These are phyloP conservation scores for Hipposideros larvatus DNA, from an alignment of 2,797 vertebrate genomes.

Conservation along the genomic window DNA sequence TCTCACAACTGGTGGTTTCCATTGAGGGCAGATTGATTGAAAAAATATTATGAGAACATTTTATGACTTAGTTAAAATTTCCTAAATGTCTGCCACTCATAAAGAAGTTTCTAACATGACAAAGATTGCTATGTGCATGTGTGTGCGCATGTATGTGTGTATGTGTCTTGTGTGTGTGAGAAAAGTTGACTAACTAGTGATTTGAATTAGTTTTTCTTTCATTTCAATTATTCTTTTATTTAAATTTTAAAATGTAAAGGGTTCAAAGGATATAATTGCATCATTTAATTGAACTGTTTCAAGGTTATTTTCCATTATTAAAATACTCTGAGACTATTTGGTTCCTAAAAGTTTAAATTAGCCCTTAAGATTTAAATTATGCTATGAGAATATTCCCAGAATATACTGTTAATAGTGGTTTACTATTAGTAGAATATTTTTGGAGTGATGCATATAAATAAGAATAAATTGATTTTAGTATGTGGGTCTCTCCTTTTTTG, in stretches of 20 bases:
- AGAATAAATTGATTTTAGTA: not conserved
- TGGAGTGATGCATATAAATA: not conserved
- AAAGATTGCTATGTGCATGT: not conserved
- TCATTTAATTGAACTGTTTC: constrained; percentile 7
- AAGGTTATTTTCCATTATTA: not conserved
- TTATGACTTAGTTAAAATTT: constrained; percentile 8
- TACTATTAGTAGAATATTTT: not conserved
- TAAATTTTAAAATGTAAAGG: constrained; percentile 5
- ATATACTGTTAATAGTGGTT: not conserved
- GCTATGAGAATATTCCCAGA: not conserved
- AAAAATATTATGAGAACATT: constrained; percentile 17
- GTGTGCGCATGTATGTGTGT: too few relatives aligned
- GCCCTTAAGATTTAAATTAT: not conserved
- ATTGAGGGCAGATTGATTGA: not conserved
- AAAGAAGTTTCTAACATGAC: not conserved
- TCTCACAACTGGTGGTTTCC: not conserved
- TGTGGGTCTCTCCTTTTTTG: not conserved
- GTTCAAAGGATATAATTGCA: not conserved
- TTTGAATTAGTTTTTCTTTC: not conserved
- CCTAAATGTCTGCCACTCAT: not conserved
- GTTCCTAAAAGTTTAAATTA: not conserved
- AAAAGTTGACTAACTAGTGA: not conserved
- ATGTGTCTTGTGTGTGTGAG: too few relatives aligned
- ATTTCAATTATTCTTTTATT: not conserved
- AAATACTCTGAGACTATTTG: not conserved